Conservation (phyloP, 1,140 invertebrate genomes). For the Drosophila azteca region DNA sequence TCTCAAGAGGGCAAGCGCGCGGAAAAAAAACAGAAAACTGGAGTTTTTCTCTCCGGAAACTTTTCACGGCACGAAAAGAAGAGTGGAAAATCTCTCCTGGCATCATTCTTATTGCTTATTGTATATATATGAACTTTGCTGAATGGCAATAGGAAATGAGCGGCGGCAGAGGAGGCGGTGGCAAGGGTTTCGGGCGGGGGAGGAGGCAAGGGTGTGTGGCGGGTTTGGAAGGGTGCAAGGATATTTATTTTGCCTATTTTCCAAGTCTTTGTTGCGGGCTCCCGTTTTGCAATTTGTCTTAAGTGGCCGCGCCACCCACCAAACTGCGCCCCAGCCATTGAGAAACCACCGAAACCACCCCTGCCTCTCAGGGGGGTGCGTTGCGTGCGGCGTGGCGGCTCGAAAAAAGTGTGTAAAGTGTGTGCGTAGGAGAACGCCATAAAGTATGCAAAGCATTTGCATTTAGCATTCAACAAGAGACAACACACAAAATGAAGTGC, state of each 20-base stretch:
- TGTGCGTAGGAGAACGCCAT: constrained; percentile 70
- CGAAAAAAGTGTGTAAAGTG: constrained; percentile 58
- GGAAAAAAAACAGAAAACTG: constrained; percentile 32
- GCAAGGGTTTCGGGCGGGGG: background rate
- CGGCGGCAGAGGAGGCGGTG: background rate
- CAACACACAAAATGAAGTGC: constrained; percentile 81
- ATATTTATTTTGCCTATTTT: constrained; percentile 53
- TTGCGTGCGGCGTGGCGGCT: constrained; percentile 15
- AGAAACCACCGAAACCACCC: constrained; percentile 25
- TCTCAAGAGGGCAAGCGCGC: constrained; percentile 41
- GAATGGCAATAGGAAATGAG: constrained; percentile 32
- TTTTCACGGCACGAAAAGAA: constrained; percentile 5
- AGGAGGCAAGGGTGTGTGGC: background rate
- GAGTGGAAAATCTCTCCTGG: constrained; percentile 48
- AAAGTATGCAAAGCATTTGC: constrained; percentile 83
- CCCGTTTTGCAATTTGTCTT: constrained; percentile 78
- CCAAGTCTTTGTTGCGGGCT: constrained; percentile 26
- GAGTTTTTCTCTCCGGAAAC: constrained; percentile 57
- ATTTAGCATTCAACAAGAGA: constrained; percentile 82
- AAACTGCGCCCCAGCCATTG: constrained; percentile 1
- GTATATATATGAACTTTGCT: constrained; percentile 60
- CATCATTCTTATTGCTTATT: constrained; percentile 58
- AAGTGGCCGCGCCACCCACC: constrained; percentile 66
- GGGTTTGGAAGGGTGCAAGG: constrained; percentile 8
- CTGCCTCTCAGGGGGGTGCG: constrained; percentile 40